Evolutionary conservation across 2,113 vertebrate genomes (phyloP).

Genomic region (Cyphomyrus plagiostoma): DNA sequence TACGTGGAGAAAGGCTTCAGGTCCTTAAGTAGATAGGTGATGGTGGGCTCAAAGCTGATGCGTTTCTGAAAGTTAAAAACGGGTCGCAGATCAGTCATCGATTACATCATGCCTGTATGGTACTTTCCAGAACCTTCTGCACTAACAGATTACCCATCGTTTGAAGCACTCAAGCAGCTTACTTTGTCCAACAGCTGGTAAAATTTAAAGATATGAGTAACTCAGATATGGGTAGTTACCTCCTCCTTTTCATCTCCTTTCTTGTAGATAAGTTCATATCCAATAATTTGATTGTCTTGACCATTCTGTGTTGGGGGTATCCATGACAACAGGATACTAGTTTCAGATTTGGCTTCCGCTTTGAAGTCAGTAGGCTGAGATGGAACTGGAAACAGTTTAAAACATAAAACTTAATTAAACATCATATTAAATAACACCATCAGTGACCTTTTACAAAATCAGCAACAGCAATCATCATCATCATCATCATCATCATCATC

Average conservation of each 20-base stretch:
- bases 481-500: background rate
- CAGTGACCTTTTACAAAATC: background rate
- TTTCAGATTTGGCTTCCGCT: conserved; percentile 97
- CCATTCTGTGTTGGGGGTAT: conserved; percentile 73
- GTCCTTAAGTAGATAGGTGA: conserved; percentile 85
- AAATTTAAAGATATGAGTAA: background rate
- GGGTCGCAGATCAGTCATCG: background rate
- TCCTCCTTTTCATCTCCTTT: conserved; percentile 91
- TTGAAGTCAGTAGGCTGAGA: conserved; percentile 91
- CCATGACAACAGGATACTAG: conserved; percentile 91
- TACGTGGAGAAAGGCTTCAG: conserved; percentile 93
- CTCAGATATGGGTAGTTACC: conserved; percentile 51
- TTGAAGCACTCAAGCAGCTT: background rate
- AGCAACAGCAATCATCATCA: background rate
- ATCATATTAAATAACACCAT: background rate
- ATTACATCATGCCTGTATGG: background rate
- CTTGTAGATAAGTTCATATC: conserved; percentile 89
- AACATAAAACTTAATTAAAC: background rate
- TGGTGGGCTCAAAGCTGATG: conserved; percentile 82
- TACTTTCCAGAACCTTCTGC: background rate
- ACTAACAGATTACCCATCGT: background rate
- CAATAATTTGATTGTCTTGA: conserved; percentile 85
- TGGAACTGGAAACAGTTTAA: conserved; percentile 66
- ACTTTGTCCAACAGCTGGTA: background rate
- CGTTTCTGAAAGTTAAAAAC: conserved; percentile 66